Conservation (phyloP, 2,113 vertebrate genomes). For the Lycaon pictus region DNA sequence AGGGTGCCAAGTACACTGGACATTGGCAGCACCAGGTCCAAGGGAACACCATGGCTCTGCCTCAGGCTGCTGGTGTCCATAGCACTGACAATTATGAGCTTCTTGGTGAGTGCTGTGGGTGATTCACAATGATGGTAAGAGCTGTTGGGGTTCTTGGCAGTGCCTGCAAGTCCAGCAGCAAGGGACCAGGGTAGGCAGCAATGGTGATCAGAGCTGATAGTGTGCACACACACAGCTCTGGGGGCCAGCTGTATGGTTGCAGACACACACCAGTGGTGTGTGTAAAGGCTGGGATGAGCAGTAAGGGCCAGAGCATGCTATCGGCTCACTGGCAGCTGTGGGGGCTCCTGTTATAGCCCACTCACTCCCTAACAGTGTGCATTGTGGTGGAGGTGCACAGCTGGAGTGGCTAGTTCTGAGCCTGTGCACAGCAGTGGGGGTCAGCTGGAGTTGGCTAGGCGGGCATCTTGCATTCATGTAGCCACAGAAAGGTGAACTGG, state of each 20-base stretch:
- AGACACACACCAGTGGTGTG: too few species aligned
- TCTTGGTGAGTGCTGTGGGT: not conserved
- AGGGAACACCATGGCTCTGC: too few species aligned
- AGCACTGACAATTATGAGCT: not conserved
- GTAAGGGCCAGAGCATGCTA: too few species aligned
- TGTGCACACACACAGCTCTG: not conserved
- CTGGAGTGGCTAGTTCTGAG: not conserved
- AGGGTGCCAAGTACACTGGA: not conserved
- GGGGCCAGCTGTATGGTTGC: not conserved
- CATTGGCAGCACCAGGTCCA: not conserved
- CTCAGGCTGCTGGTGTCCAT: not conserved
- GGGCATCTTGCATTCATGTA: not conserved
- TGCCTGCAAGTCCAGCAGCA: not conserved
- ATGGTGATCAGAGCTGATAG: not conserved
- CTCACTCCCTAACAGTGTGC: not conserved
- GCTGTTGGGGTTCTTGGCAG: not conserved
- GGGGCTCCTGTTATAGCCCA: too few species aligned
- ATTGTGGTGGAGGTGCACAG: not conserved
- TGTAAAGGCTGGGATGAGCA: too few species aligned
- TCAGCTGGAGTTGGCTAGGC: not conserved
- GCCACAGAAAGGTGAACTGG: not conserved
- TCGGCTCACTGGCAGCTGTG: not conserved
- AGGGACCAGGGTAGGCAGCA: not conserved
- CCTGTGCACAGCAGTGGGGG: not conserved
- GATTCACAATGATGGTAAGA: too few species aligned